Evolutionary conservation across 35 echinoderm and acorn worm species (phyloP), one percentile per base, ranked within the genome.

Genomic region (Ptychodera flava): DNA sequence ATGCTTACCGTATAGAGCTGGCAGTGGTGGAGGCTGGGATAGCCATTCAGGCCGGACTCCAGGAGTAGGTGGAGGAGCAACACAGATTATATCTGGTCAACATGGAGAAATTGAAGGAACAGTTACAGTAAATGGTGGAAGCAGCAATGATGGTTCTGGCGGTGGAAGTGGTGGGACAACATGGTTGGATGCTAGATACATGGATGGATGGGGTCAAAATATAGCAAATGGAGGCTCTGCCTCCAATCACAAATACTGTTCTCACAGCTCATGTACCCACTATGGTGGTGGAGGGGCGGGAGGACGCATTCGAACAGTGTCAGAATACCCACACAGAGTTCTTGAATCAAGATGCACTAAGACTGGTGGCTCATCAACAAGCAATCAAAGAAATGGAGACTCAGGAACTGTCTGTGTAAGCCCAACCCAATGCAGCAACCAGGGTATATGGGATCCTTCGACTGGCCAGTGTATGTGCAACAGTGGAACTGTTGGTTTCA

Each of bases 161-260:
- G 94, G 94, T 37, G 94, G 94, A 53, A 93, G 91, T 82, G 94
- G 94, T 22, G 94, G 94, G 0, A 79, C 94, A 27, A 45, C 93
- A 33, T 97, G 94, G 94, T 37, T 97, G 12, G 94, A 97, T 88
- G 91, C 90, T 32, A 34, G 52, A 31, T 90, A 81, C 36, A 30
- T 97, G 79, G 94, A 97, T 77, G 94, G 94, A 15, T 85, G 94
- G 82, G 94, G 94, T 35, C 31, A 53, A 52, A 22, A 85, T 16
- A 81, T 38, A 16, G 64, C 91, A 85, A 78, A 37, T 82, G 94
- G 94, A 77, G 94, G 88, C 28, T 15, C n/a, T 88, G 91, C 91
- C 30, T 53, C 83, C 0, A 16, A 30, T 31, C 52, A 81, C 22
- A 6, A 64, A 6, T 64, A 64, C 22, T 33, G 29, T 36, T 88